Evolutionary conservation across 2,797 vertebrate genomes (phyloP).

Genomic region (Enteromius mattozi): DNA sequence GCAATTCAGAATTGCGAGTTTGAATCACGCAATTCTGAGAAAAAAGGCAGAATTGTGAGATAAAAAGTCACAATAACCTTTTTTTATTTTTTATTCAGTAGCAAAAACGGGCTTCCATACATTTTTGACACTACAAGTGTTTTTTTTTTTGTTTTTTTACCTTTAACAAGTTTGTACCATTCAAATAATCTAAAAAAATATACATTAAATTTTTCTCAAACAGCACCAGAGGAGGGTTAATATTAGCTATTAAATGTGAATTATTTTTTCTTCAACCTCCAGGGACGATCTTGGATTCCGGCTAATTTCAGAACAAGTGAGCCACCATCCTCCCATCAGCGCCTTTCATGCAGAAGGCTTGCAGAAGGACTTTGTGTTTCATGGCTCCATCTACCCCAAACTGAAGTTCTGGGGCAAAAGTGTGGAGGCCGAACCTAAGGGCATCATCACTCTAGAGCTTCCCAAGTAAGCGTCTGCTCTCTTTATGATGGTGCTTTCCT

Average conservation of each 20-base stretch:
- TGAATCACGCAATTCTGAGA: too few relatives aligned
- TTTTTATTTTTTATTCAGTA: too few relatives aligned
- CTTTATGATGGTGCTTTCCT: background rate
- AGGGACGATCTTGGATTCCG: slow-evolving; percentile 97
- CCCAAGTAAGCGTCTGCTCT: slow-evolving; percentile 84
- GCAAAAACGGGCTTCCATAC: too few relatives aligned
- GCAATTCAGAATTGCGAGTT: too few relatives aligned
- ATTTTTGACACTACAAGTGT: too few relatives aligned
- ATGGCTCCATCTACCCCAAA: slow-evolving; percentile 98
- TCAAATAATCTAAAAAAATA: background rate
- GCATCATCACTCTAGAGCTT: slow-evolving; percentile 94
- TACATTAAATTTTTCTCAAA: background rate
- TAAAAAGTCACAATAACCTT: too few relatives aligned
- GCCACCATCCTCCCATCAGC: slow-evolving; percentile 97
- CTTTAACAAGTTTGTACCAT: background rate
- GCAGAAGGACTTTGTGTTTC: slow-evolving; percentile 93
- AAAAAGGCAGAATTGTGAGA: too few relatives aligned
- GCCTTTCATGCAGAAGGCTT: slow-evolving; percentile 96
- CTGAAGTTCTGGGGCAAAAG: slow-evolving; percentile 99
- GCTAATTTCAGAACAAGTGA: slow-evolving; percentile 97
- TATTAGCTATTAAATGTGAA: too few relatives aligned
- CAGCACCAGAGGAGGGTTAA: background rate
- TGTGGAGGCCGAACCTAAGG: slow-evolving; percentile 97
- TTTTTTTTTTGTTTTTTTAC: too few relatives aligned
- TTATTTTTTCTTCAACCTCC: slow-evolving; percentile 32